Evolutionary conservation across 2,888 invertebrate species (phyloP).

Genomic region (Aporophyla lueneburgensis): DNA sequence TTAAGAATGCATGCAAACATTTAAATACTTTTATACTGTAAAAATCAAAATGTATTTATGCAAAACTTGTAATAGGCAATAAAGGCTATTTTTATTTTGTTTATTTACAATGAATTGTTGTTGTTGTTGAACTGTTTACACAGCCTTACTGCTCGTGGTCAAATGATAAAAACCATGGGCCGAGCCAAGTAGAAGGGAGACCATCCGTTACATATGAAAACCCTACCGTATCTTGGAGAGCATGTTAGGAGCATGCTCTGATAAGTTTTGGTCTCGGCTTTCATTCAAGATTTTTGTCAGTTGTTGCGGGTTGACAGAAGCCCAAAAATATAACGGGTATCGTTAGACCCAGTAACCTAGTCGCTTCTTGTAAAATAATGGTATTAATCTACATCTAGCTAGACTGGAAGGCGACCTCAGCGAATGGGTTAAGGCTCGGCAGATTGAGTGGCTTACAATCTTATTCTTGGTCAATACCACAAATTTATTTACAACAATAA

Average conservation of each 20-base stretch:
- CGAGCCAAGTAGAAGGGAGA: background rate
- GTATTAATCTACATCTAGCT: too few species aligned
- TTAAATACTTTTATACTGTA: too few species aligned
- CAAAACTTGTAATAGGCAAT: too few species aligned
- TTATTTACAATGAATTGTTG: too few species aligned
- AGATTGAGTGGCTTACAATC: background rate
- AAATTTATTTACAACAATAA: constrained; percentile 19
- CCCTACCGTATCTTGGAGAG: too few species aligned
- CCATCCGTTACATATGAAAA: background rate
- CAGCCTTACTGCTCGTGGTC: background rate
- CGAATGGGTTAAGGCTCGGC: too few species aligned
- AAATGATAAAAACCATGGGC: too few species aligned
- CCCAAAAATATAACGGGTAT: background rate
- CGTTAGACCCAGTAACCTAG: background rate
- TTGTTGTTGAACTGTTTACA: too few species aligned
- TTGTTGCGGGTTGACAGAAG: background rate
- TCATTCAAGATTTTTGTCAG: background rate
- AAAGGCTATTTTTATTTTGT: too few species aligned
- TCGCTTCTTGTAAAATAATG: background rate
- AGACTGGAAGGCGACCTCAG: background rate
- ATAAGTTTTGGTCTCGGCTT: background rate
- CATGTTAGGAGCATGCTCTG: too few species aligned
- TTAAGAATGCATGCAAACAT: too few species aligned
- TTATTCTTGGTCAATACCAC: background rate
- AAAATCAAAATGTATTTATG: too few species aligned